Evolutionary conservation across 1,140 invertebrate genomes (phyloP).

Genomic region (Caenorhabditis elegans): WBcel235 BX284606.5:3939001-3939500

Average conservation of each 20-base stretch:
- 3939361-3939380: constrained; percentile 11
- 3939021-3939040: neutral
- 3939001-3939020: neutral
- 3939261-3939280: constrained; percentile 2
- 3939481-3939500: too few relatives aligned
- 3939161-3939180: constrained; percentile 16
- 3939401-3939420: constrained; percentile 3
- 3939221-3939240: constrained; percentile 23
- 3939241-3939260: constrained; percentile 25
- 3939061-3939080: neutral
- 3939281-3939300: neutral
- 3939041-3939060: neutral
- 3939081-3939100: too few relatives aligned
- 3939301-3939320: neutral
- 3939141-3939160: neutral
- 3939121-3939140: neutral
- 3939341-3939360: constrained; percentile 13
- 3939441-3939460: too few relatives aligned
- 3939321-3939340: constrained; percentile 17
- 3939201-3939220: neutral
- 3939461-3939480: too few relatives aligned
- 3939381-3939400: neutral
- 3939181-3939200: neutral
- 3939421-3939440: neutral
- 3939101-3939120: neutral